Conservation (phyloP, 1,140 invertebrate species). For the Meloidogyne hapla region DNA sequence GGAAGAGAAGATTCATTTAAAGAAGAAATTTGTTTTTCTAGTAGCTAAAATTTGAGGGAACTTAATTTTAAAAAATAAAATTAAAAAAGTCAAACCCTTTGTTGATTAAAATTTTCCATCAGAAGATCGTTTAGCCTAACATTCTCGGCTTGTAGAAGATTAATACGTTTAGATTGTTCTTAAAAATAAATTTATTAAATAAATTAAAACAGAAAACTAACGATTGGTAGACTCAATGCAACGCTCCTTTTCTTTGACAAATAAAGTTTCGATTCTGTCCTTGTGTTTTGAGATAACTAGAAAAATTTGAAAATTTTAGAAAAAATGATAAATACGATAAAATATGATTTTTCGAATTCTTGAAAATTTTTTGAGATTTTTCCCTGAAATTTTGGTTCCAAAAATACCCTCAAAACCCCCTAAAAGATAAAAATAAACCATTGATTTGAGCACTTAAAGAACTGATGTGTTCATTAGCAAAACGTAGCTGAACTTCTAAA, state of each 20-base stretch:
- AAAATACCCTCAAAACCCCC: no score
- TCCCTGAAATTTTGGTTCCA: no score
- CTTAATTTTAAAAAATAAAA: no score
- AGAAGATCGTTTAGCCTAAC: neutral
- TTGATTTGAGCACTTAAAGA: constrained; percentile 26
- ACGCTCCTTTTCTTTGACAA: constrained; percentile 21
- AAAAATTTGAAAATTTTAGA: no score
- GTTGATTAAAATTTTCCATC: neutral
- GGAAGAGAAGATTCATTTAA: neutral
- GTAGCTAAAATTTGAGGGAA: neutral
- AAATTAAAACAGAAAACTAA: neutral
- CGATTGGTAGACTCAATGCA: neutral
- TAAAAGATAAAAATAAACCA: neutral
- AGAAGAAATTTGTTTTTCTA: neutral
- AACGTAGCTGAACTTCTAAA: constrained; percentile 12
- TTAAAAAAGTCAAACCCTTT: neutral
- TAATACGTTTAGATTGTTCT: constrained; percentile 3
- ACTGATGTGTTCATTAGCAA: constrained; percentile 11
- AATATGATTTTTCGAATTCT: no score
- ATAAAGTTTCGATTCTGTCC: constrained; percentile 22
- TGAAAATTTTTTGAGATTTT: no score
- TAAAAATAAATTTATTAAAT: neutral
- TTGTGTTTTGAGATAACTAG: constrained; percentile 20
- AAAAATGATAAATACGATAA: no score
- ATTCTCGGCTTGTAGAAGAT: constrained; percentile 10